Conservation (phyloP, 2,113 vertebrate genomes). For the Labeo rohita region DNA sequence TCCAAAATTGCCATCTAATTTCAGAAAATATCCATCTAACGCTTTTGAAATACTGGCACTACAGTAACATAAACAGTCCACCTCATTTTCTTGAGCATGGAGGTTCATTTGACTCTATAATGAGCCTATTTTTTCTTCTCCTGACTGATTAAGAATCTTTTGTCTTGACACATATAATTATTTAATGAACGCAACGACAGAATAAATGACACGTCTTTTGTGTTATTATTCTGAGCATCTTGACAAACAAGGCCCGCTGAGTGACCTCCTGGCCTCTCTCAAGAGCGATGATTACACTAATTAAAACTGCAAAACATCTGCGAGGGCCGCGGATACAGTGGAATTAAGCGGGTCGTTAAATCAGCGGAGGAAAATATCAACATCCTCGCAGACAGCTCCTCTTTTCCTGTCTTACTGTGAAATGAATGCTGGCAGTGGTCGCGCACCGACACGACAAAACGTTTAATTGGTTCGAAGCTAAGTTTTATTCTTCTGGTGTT, state of each 20-base stretch:
- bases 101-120: slow-evolving; percentile 71
- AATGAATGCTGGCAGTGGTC: not conserved
- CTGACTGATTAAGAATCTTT: slow-evolving; percentile 66
- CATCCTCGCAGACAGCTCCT: slow-evolving; percentile 57
- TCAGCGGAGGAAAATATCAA: slow-evolving; percentile 68
- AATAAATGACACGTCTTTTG: slow-evolving; percentile 75
- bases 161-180: slow-evolving; percentile 75
- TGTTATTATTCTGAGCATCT: slow-evolving; percentile 76
- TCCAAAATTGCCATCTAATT: not conserved
- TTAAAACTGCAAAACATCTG: slow-evolving; percentile 77
- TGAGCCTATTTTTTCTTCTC: slow-evolving; percentile 66
- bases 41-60: not conserved
- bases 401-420: slow-evolving; percentile 23
- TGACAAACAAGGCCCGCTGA: slow-evolving; percentile 78
- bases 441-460: not conserved
- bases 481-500: not conserved
- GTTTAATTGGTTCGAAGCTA: not conserved
- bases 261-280: slow-evolving; percentile 74
- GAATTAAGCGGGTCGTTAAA: slow-evolving; percentile 77
- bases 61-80: slow-evolving; percentile 67
- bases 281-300: slow-evolving; percentile 75
- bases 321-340: slow-evolving; percentile 64
- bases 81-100: slow-evolving; percentile 66
- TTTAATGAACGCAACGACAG: slow-evolving; percentile 65
- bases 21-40: not conserved